Evolutionary conservation across 2,113 vertebrate species (phyloP), one percentile per base, ranked within the genome.

Genomic region (Tychaedon coryphoeus): DNA sequence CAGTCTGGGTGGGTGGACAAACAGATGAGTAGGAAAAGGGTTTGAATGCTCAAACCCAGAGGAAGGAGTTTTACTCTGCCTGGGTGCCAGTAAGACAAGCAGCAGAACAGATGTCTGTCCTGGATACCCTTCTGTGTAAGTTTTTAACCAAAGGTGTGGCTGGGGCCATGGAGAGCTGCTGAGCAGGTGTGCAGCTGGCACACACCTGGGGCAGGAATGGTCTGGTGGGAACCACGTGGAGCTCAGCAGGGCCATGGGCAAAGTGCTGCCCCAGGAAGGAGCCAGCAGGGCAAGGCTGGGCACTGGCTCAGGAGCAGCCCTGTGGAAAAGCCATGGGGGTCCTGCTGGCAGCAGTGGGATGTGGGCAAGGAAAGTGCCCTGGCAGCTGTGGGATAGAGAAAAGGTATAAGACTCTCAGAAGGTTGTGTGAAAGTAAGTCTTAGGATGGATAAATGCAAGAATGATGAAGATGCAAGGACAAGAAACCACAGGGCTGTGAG

Each of bases 121-220:
- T 72, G 36, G 14, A 5, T 26, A 25, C 31, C 5, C 3, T 22
- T 7, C 47, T 51, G 22, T 6, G 24, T 8, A 14, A 23, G 8
- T 2, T 47, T 43, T 31, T 25, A 10, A 5, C 20, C 47, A 43
- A 0, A 2, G 2, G 1, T 8, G 25, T 9, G 20, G 26, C 20
- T 31, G 42, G 43, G 31, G 17, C 8, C 23, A 16, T 11, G 33
- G 23, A 56, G 19, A 36, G 10, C 22, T 74, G 84, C 25, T 51
- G 29, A 10, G 53, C 40, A 36, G 6, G 40, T n/a, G 28, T 77
- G 33, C 60, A 79, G n/a, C 47, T n/a, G 57, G 12, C 10, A 20
- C 38, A 19, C 28, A n/a, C 8, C 23, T 20, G 13, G 4, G 8
- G 16, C 34, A 43, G 34, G 22, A 58, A 17, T 7, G 22, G 10